phyloP scores from a whole-genome alignment of 2,888 invertebrate genomes.

The Synergus gifuensis region DNA sequence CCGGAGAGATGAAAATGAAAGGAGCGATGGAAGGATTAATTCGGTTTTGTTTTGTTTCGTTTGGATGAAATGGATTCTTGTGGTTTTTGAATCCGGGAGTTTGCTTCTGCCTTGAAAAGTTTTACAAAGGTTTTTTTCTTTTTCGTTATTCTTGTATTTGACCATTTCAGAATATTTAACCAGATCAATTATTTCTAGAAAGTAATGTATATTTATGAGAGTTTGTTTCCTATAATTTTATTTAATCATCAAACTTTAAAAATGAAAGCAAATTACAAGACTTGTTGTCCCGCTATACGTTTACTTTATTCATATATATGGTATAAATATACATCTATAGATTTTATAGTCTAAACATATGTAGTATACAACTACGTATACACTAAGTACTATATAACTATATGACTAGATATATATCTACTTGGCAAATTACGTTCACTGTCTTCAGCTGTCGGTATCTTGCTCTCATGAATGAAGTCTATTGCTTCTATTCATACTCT shows the following conservation, averaged over 20 bases:
- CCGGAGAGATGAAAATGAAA: not conserved
- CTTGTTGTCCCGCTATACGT: not conserved
- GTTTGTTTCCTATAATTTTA: no score
- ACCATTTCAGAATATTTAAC: no score
- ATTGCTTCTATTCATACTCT: constrained; percentile 68
- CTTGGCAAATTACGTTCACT: not conserved
- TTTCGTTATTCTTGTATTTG: no score
- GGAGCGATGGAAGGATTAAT: constrained; percentile 1
- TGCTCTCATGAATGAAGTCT: constrained; percentile 69
- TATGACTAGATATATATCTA: not conserved
- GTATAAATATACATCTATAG: no score
- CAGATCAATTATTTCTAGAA: no score
- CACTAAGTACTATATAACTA: not conserved
- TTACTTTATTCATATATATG: no score
- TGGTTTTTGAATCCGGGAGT: constrained; percentile 18
- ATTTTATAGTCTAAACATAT: no score
- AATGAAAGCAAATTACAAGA: constrained; percentile 10
- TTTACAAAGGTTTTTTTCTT: not conserved
- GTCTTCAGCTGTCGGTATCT: not conserved
- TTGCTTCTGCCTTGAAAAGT: not conserved
- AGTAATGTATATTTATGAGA: no score
- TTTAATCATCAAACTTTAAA: constrained; percentile 20
- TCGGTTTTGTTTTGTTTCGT: constrained; percentile 32
- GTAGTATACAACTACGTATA: no score
- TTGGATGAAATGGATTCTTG: constrained; percentile 16